phyloP scores from a whole-genome alignment of 2,797 vertebrate species.

The Echiichthys vipera region DNA sequence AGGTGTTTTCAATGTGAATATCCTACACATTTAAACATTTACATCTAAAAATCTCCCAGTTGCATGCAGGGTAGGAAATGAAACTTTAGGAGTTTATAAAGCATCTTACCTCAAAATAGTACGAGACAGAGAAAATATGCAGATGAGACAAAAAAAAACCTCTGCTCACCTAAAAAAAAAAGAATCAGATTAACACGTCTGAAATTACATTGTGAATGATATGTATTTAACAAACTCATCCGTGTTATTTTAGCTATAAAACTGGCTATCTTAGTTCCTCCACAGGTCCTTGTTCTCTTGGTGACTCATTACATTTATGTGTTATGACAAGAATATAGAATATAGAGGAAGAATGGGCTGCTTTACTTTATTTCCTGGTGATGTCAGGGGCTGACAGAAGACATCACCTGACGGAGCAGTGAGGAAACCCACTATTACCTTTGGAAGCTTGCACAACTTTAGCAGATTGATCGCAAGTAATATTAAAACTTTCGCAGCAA shows the following conservation, averaged over 20 bases:
- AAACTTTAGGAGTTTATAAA: background rate
- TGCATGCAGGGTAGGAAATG: background rate
- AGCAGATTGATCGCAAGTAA: constrained; percentile 28
- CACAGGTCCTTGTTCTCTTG: constrained; percentile 3
- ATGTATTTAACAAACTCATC: background rate
- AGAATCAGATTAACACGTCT: background rate
- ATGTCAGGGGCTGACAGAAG: background rate
- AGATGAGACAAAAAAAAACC: background rate
- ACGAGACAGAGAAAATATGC: background rate
- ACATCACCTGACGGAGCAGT: constrained; percentile 9
- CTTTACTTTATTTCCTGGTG: background rate
- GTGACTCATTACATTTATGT: constrained; percentile 46
- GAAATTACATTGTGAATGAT: background rate
- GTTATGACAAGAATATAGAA: constrained; percentile 48
- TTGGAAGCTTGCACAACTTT: background rate
- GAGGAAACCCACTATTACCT: constrained; percentile 21
- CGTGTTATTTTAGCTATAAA: background rate
- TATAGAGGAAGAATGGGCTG: constrained; percentile 20
- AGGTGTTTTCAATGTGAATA: background rate
- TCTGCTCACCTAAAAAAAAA: background rate
- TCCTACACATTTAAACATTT: too few species aligned
- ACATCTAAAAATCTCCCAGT: background rate
- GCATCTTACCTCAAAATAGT: background rate
- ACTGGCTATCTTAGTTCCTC: background rate
- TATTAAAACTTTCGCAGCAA: constrained; percentile 40